Base-by-base conservation (phyloP, 2,888 invertebrate genomes). In the Sisyra terminalis region DNA sequence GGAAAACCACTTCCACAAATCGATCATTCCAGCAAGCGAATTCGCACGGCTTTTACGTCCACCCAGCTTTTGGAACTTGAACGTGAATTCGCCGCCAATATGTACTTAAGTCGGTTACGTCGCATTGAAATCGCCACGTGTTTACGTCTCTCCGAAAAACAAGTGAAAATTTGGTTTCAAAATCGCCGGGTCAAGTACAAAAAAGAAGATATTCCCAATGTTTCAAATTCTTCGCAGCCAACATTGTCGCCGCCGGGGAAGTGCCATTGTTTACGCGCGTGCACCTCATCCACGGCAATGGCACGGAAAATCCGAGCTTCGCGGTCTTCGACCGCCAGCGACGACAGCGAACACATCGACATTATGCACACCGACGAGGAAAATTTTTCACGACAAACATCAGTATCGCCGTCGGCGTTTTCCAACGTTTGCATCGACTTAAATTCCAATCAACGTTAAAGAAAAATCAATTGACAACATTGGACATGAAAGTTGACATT, bases 91-190 rank as follows among this genome's bases (percentile, higher is more conserved):
- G 70, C 85, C 0, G 63, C 78, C 51, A 93, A 90, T 57, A 90
- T 89, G 78, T 94, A 94, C 56, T 64, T 94, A 29, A 89, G 90
- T 0, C 70, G 93, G 34, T 61, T 93, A 49, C 70, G 93, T 41
- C 69, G 93, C 45, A 93, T 94, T 49, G 92, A 94, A 63, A 93
- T 94, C 43, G 93, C 94, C 3, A 89, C 87, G 18, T 78, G 83
- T 49, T 62, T 93, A 46, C 75, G 84, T 40, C 64, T 94, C 1
- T 88, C 88, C 0, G 94, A 94, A 61, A 94, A 93, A 56, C 93
- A 93, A 66, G 92, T 93, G 48, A 93, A 87, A 60, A 87, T 87
- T 50, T 88, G 92, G 93, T 93, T 93, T 63, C 89, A 93, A 59
- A 93, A 93, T 60, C 73, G 92, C 5, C 71, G 92, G 2, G 93